Base-by-base conservation (phyloP, 2,797 vertebrate species). In the Gymnoscopelus microlampas region DNA sequence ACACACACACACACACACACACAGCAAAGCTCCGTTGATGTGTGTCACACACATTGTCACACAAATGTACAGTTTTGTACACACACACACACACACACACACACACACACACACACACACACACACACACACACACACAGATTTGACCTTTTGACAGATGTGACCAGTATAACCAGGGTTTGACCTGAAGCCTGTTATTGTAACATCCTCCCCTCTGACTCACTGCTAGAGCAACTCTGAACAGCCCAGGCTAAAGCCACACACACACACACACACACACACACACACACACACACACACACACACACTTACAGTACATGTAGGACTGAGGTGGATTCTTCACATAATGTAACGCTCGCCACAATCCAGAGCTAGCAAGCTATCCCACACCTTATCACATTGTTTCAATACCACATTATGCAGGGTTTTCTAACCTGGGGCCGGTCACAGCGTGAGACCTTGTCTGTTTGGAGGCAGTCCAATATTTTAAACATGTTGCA, bases 141-240 rank as follows among this genome's bases (percentile, higher is more conserved):
- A 35, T 44, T 44, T 11, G 15, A 60, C 35, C 58, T 70, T 57
- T 56, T 53, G n/a, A 53, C 24, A 50, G 39, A 29, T 62, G 19
- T 24, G 65, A 58, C 44, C 44, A 48, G 53, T 8, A 29, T 23
- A 56, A 44, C 63, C 35, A 60, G 23, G 32, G 14, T 23, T 44
- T 62, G 53, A 67, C 51, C 58, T 53, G 47, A 58, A 47, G 9
- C 19, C 24, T 54, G 70, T 72, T 61, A 57, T 60, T 48, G 35
- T 35, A 53, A 69, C 26, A 0, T 50, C 63, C 44, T 70, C 60
- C 60, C 61, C 55, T 50, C 66, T 84, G 82, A 87, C 75, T 88
- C 85, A 86, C 63, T 48, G 66, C 71, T 66, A 54, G 26, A 35
- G 78, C 68, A 78, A 58, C 63, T n/a, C 39, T 47, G 26, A 49